phyloP scores from a whole-genome alignment of 2,113 vertebrate species.

The Rousettus leschenaultii region DNA sequence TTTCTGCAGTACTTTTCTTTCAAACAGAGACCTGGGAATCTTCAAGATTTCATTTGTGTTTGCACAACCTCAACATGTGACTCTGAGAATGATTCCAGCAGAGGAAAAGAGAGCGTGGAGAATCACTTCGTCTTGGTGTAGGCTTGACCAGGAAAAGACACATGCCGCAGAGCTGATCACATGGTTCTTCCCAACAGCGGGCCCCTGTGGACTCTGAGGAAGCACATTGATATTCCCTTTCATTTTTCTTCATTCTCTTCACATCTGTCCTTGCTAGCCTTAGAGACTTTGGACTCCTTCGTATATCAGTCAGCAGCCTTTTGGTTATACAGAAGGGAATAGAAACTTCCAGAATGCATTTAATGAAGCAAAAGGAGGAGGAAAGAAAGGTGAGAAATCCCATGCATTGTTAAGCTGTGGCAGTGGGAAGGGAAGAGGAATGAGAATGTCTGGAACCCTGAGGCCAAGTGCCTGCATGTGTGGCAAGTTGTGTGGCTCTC shows the following conservation, averaged over 20 bases:
- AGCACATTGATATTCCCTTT: accelerated
- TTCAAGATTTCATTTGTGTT: not conserved
- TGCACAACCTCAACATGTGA: not conserved
- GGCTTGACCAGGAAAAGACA: not conserved
- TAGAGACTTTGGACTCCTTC: not conserved
- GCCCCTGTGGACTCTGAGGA: too few relatives aligned
- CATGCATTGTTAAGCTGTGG: not conserved
- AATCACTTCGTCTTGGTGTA: not conserved
- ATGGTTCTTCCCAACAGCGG: not conserved
- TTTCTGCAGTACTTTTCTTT: not conserved
- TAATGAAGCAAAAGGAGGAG: not conserved
- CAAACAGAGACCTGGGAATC: not conserved
- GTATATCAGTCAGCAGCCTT: not conserved
- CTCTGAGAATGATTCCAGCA: not conserved
- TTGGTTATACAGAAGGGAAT: not conserved
- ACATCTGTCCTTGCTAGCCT: not conserved
- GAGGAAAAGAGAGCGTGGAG: not conserved
- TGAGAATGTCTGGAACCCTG: not conserved
- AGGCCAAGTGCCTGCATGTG: accelerated
- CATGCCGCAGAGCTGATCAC: not conserved
- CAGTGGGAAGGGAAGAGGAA: too few relatives aligned
- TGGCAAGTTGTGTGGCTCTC: too few relatives aligned
- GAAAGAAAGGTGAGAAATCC: not conserved
- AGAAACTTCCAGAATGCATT: not conserved
- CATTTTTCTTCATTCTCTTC: not conserved